Evolutionary conservation across 2,113 vertebrate species (phyloP), one percentile per base, ranked within the genome.

Genomic region (Clarias macrocephalus): DNA sequence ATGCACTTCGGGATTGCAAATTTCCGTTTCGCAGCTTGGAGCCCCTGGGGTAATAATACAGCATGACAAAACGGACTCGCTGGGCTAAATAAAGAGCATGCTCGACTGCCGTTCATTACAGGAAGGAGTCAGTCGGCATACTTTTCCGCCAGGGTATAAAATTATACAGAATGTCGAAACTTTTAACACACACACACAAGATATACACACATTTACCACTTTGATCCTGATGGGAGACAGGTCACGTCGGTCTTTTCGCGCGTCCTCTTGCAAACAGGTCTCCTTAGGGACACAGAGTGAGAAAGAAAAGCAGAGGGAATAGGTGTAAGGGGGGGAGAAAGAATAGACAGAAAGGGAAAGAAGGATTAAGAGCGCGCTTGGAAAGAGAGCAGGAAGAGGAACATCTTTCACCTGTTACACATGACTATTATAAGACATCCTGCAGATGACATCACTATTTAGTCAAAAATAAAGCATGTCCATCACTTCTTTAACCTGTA

Each of bases 211-310:
- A 92, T 93, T 82, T 86, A 95, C 94, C 94, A 95, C 93, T 87
- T 95, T 95, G 86, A 96, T 94, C 91, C 89, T 90, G 89, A 95
- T 95, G 33, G 95, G 94, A 52, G 95, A 96, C 82, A 95, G 91
- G 89, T 95, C 95, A 33, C 90, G 92, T 83, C 90, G 94, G 13
- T 90, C 92, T 76, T 93, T 95, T 65, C 90, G 89, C 73, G 89
- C 87, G 19, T 93, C 91, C 30, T 95, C 94, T 77, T 95, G 94
- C 72, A 95, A 92, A 93, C 94, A 94, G 3, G 93, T 95, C 90
- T 95, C 95, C 94, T 95, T 73, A 0, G 75, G 52, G 37, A 85
- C 42, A 82, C 25, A 83, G 28, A 83, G 65, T 72, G 63, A 75
- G 82, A 88, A 54, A 75, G 42, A 80, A n/a, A 86, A 54, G 59